Evolutionary conservation across 2,888 invertebrate species (phyloP).

Genomic region (Lepidochrysops patricia): DNA sequence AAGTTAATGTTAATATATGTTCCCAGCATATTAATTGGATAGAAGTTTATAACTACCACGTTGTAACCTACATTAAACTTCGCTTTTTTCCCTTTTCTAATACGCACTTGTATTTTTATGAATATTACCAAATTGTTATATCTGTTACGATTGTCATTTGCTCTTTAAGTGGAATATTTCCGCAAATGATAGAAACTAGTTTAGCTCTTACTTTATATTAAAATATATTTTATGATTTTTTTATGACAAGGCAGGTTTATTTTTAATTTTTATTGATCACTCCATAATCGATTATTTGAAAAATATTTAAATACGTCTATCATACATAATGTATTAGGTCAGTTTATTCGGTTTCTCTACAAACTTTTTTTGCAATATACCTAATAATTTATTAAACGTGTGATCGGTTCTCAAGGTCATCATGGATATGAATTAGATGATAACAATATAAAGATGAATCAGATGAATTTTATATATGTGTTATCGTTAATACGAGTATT

Average conservation of each 20-base stretch:
- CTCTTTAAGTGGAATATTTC: not conserved
- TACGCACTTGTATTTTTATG: too few relatives aligned
- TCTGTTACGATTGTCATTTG: too few relatives aligned
- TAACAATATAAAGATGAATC: too few relatives aligned
- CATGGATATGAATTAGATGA: not conserved
- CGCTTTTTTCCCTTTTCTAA: too few relatives aligned
- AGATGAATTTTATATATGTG: too few relatives aligned
- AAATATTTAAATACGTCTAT: not conserved
- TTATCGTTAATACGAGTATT: too few relatives aligned
- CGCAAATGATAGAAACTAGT: not conserved
- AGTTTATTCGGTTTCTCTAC: not conserved
- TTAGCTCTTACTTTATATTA: not conserved
- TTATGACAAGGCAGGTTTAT: not conserved
- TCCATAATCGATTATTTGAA: not conserved
- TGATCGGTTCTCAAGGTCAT: not conserved
- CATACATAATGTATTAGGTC: conserved; percentile 1
- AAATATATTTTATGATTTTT: not conserved
- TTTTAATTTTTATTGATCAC: conserved; percentile 1
- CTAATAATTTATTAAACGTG: not conserved
- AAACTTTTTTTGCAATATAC: not conserved
- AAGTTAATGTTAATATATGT: too few relatives aligned
- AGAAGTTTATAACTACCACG: too few relatives aligned
- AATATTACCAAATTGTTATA: too few relatives aligned
- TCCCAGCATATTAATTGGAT: too few relatives aligned
- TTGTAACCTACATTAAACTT: too few relatives aligned